These are phyloP conservation scores for Distichodus sexfasciatus DNA, from an alignment of 2,797 vertebrate species.

Conservation along the genomic window DNA sequence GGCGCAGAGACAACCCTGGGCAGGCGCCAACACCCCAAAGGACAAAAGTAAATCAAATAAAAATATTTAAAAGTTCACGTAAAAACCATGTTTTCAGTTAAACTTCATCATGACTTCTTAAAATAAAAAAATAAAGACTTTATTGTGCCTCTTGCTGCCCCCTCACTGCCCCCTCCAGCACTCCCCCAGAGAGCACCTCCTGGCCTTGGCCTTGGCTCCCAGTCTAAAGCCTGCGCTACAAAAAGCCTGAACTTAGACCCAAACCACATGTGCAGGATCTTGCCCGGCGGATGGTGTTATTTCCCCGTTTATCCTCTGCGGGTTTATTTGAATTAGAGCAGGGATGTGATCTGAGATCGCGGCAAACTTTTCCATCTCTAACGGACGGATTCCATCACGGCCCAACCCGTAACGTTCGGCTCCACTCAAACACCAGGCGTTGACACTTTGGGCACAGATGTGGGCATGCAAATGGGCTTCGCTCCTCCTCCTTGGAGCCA, in stretches of 20 bases:
- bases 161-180: too few relatives aligned
- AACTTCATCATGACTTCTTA: too few relatives aligned
- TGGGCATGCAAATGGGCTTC: not conserved
- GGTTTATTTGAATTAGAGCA: conserved; percentile 59
- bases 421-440: conserved; percentile 20
- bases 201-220: too few relatives aligned
- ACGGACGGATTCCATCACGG: conserved; percentile 29
- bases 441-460: conserved; percentile 6
- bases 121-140: too few relatives aligned
- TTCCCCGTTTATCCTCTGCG: conserved; percentile 46
- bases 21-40: too few relatives aligned
- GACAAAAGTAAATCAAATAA: too few relatives aligned
- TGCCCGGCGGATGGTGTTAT: conserved; percentile 33
- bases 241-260: conserved; percentile 22
- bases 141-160: too few relatives aligned
- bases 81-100: too few relatives aligned
- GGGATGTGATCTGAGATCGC: conserved; percentile 50
- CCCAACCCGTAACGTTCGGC: conserved; percentile 38
- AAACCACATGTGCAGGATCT: conserved; percentile 51
- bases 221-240: not conserved
- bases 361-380: conserved; percentile 43
- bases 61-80: too few relatives aligned
- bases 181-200: too few relatives aligned
- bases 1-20: too few relatives aligned
- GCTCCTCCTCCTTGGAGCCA: conserved; percentile 33